Conservation (phyloP, 2,797 vertebrate species). For the Hafferia zeledoni region DNA sequence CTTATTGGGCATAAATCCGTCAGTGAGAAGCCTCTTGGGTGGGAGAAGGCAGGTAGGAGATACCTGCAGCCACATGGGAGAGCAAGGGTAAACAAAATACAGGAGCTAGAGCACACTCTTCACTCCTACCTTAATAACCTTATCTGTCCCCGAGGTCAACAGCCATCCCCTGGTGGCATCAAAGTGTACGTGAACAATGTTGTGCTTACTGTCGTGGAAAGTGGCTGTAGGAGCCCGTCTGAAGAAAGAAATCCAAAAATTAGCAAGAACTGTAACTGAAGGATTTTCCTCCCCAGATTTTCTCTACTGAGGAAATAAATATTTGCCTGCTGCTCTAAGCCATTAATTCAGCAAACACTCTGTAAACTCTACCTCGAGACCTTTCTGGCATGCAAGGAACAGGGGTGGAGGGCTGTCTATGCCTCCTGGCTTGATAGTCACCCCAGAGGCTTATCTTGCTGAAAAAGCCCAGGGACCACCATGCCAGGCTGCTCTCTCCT, state of each 20-base stretch:
- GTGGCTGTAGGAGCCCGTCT: slow-evolving; percentile 95
- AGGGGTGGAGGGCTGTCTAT: no score
- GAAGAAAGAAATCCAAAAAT: slow-evolving; percentile 11
- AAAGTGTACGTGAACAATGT: slow-evolving; percentile 91
- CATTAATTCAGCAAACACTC: neutral
- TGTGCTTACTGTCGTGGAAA: slow-evolving; percentile 97
- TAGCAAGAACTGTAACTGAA: neutral
- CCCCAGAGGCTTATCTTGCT: neutral
- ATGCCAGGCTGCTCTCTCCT: accelerated
- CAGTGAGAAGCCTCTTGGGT: neutral
- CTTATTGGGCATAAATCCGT: neutral
- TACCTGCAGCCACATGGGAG: neutral
- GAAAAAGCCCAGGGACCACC: neutral
- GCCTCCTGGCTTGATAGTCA: neutral
- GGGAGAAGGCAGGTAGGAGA: neutral
- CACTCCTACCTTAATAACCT: slow-evolving; percentile 89
- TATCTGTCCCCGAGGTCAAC: slow-evolving; percentile 93
- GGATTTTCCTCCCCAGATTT: neutral
- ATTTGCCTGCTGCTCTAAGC: neutral
- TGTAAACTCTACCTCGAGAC: neutral
- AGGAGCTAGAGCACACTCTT: neutral
- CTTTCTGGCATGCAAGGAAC: neutral
- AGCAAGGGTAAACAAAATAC: neutral
- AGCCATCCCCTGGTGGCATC: slow-evolving; percentile 93
- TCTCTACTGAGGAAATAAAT: neutral